Percentiles rank a stretch among this genome's conserved stretches.
These are phyloP conservation scores for Apodemus sylvaticus DNA, from an alignment of 2,113 vertebrate genomes.

Conservation along the genomic window DNA sequence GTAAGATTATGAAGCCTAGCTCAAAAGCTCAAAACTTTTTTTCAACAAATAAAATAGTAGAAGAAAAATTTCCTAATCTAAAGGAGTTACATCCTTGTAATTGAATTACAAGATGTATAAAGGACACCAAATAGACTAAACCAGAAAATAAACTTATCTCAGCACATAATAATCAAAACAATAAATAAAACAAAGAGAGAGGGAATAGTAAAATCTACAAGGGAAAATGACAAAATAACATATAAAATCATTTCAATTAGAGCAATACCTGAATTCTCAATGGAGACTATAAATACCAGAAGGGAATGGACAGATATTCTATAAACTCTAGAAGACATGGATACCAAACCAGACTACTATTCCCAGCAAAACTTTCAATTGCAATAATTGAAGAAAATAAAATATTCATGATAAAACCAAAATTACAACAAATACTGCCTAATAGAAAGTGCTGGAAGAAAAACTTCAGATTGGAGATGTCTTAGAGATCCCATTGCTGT, in stretches of 20 bases:
- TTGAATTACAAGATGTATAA: neutral
- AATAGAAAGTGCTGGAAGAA: neutral
- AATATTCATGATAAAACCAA: neutral
- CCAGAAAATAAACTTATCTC: neutral
- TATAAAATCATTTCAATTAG: neutral
- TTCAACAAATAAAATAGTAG: neutral
- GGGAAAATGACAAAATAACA: neutral
- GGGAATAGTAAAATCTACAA: neutral
- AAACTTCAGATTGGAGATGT: neutral
- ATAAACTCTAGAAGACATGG: neutral
- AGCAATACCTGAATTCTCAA: neutral
- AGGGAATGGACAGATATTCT: neutral
- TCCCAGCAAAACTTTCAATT: neutral
- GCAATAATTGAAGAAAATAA: neutral
- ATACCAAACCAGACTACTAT: neutral
- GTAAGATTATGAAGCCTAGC: neutral
- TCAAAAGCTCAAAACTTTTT: neutral
- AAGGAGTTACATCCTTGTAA: neutral
- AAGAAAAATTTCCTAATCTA: neutral
- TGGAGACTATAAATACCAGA: neutral
- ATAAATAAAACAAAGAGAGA: neutral
- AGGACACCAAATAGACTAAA: neutral
- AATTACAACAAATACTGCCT: neutral
- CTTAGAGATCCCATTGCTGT: too few species aligned
- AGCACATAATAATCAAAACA: neutral